Evolutionary conservation across 2,113 vertebrate genomes (phyloP).

Genomic region (Mormoops blainvillei): DNA sequence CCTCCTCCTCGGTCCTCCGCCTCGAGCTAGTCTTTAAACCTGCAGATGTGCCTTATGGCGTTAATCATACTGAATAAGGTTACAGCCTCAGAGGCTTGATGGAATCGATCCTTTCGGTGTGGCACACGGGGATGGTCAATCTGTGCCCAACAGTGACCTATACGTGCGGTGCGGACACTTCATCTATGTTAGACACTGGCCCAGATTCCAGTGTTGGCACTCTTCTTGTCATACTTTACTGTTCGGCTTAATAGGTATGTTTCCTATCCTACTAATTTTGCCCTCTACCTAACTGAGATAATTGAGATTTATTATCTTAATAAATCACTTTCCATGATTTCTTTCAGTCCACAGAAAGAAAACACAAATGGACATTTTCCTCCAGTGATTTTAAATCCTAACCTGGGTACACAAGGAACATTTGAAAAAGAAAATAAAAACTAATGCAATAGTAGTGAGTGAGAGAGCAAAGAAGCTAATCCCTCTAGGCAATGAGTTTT

Average conservation of each 20-base stretch:
- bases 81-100: not conserved
- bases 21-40: not conserved
- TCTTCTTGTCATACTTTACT: not conserved
- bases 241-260: not conserved
- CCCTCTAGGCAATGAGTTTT: not conserved
- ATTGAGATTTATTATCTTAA: too few relatives aligned
- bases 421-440: constrained; percentile 8
- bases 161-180: not conserved
- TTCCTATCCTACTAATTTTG: not conserved
- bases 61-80: not conserved
- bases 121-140: not conserved
- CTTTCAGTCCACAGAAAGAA: not conserved
- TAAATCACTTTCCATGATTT: not conserved
- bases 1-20: not conserved
- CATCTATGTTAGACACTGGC: not conserved
- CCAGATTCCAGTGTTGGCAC: not conserved
- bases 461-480: constrained; percentile 15
- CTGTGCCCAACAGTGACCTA: not conserved
- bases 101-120: not conserved
- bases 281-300: too few relatives aligned
- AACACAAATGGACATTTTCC: not conserved
- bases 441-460: not conserved
- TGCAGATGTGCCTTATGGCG: not conserved
- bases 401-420: not conserved
- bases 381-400: constrained; percentile 2